Conservation (phyloP, 1,140 invertebrate species). For the Hormaphis cornu region DNA sequence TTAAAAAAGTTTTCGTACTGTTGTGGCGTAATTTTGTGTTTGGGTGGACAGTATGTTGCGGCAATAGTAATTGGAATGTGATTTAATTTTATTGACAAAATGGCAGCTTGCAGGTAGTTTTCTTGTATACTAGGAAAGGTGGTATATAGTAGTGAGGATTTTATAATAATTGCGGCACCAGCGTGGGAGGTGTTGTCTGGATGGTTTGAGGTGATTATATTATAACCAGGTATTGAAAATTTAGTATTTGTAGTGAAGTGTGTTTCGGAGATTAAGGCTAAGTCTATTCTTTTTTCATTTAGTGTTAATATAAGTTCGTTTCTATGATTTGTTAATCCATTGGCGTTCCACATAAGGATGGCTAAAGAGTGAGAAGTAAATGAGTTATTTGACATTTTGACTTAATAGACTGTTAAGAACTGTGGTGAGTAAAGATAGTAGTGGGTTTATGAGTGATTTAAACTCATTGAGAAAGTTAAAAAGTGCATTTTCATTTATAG, state of each 20-base stretch:
- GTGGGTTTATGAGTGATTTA: slow-evolving; percentile 5
- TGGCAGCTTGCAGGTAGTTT: slow-evolving; percentile 16
- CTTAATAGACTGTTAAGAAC: background rate
- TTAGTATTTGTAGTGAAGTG: slow-evolving; percentile 34
- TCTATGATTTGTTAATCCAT: slow-evolving; percentile 34
- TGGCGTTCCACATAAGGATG: slow-evolving; percentile 35
- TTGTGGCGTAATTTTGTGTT: background rate
- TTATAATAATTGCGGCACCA: slow-evolving; percentile 24
- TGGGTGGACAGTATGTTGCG: slow-evolving; percentile 24
- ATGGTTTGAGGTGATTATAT: background rate
- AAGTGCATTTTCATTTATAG: background rate
- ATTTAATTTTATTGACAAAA: background rate
- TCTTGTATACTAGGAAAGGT: background rate
- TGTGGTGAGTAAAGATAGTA: slow-evolving; percentile 6
- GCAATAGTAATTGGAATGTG: slow-evolving; percentile 1
- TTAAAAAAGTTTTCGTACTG: slow-evolving; percentile 15
- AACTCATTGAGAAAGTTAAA: background rate
- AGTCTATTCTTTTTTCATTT: slow-evolving; percentile 35
- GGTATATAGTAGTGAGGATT: background rate
- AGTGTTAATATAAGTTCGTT: slow-evolving; percentile 35
- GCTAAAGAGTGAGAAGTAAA: background rate
- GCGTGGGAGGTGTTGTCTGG: slow-evolving; percentile 6
- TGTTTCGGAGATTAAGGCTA: slow-evolving; percentile 34
- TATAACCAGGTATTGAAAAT: slow-evolving; percentile 29
- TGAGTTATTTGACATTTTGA: background rate